Conservation (phyloP, 2,888 invertebrate genomes). For the Papilio demoleus region DNA sequence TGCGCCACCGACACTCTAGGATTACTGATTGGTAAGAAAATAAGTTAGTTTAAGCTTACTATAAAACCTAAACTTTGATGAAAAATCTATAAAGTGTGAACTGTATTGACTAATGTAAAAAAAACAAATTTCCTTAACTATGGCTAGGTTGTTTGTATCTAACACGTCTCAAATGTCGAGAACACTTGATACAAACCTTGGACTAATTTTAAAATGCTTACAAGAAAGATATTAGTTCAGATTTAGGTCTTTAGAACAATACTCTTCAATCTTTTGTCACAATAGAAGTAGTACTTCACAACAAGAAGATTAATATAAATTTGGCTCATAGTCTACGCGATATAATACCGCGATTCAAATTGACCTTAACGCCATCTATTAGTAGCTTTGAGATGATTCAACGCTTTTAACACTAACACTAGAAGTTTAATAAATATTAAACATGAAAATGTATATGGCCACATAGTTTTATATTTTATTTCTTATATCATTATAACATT, state of each 20-base stretch:
- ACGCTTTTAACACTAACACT: too few species aligned
- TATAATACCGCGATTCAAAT: background rate
- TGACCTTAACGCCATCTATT: background rate
- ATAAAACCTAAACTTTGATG: too few species aligned
- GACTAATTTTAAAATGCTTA: slow-evolving; percentile 13
- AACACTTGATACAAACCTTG: background rate
- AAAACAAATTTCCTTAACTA: background rate
- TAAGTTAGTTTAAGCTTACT: too few species aligned
- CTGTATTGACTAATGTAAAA: too few species aligned
- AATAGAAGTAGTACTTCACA: too few species aligned
- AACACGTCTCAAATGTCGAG: background rate
- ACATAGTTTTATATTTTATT: too few species aligned
- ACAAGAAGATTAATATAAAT: background rate
- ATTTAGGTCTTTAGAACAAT: background rate
- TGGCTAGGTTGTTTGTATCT: background rate
- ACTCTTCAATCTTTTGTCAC: background rate
- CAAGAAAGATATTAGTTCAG: background rate
- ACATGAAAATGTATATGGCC: too few species aligned
- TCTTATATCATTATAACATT: too few species aligned
- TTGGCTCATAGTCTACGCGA: background rate
- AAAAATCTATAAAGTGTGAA: too few species aligned
- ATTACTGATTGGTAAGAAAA: too few species aligned
- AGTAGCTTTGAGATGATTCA: background rate
- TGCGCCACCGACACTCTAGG: too few species aligned
- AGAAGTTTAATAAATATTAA: too few species aligned